These are phyloP conservation scores for Lithophane socia DNA, from an alignment of 2,888 invertebrate species.

Conservation along the genomic window DNA sequence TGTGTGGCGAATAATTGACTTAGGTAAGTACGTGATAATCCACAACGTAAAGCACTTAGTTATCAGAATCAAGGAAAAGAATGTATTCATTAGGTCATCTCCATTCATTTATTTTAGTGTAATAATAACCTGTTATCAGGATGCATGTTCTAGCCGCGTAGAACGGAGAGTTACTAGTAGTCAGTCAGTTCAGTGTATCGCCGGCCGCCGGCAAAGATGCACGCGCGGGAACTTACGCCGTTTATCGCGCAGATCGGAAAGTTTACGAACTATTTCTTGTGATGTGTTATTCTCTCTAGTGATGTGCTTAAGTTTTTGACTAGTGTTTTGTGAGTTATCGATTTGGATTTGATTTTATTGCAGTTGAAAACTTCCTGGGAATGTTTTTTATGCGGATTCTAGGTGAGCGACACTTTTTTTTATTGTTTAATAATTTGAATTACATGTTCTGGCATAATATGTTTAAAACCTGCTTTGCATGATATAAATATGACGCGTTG, in stretches of 20 bases:
- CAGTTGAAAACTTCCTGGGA: conserved; percentile 22
- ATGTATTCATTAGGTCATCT: not conserved
- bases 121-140: conserved; percentile 38
- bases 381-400: conserved; percentile 44
- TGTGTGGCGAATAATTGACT: not conserved
- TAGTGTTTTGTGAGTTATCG: conserved; percentile 37
- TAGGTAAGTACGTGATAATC: not conserved
- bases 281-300: conserved; percentile 36
- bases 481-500: not conserved
- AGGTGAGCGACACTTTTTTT: conserved; percentile 38
- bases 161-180: not conserved
- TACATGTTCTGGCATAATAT: not conserved
- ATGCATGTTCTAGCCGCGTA: conserved; percentile 5
- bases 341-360: conserved; percentile 39
- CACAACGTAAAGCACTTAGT: not conserved
- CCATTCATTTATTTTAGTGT: conserved; percentile 19
- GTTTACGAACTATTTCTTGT: conserved; percentile 50
- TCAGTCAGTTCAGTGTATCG: conserved; percentile 57
- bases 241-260: conserved; percentile 45
- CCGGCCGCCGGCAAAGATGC: conserved; percentile 27
- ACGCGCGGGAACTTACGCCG: conserved; percentile 25
- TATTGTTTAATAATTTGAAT: not conserved
- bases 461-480: not conserved
- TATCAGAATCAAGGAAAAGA: conserved; percentile 32
- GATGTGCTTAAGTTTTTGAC: conserved; percentile 34